Evolutionary conservation across 2,888 invertebrate genomes (phyloP).

Genomic region (Ctena decussata): DNA sequence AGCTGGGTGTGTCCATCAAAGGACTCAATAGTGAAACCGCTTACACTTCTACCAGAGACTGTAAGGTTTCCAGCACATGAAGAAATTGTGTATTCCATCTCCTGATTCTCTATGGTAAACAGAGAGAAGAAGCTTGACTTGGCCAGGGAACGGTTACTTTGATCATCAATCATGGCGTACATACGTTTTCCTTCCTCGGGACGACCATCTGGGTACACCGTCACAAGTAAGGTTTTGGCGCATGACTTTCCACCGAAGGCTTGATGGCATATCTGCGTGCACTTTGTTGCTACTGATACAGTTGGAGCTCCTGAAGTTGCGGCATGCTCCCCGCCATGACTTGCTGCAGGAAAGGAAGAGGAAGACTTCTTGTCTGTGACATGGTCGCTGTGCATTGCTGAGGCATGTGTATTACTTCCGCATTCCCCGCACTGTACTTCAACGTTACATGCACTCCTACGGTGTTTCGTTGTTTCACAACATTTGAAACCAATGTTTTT

Average conservation of each 20-base stretch:
- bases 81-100: neutral
- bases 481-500: slow-evolving; percentile 27
- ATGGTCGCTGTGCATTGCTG: slow-evolving; percentile 15
- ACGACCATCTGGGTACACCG: slow-evolving; percentile 10
- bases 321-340: slow-evolving; percentile 14
- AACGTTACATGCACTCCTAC: neutral
- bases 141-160: slow-evolving; percentile 44
- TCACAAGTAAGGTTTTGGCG: slow-evolving; percentile 42
- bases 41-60: slow-evolving; percentile 24
- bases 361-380: neutral
- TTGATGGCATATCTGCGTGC: slow-evolving; percentile 41
- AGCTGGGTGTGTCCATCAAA: slow-evolving; percentile 30
- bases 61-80: neutral
- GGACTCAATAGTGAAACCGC: slow-evolving; percentile 31
- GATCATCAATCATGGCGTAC: slow-evolving; percentile 50
- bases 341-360: neutral
- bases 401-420: slow-evolving; percentile 13
- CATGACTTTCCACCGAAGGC: slow-evolving; percentile 36
- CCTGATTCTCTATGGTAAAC: neutral
- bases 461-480: slow-evolving; percentile 19
- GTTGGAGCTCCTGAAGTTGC: neutral
- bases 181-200: neutral
- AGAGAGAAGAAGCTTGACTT: slow-evolving; percentile 36
- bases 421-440: slow-evolving; percentile 13
- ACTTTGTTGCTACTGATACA: neutral